Base-by-base conservation (phyloP, 2,113 vertebrate species). In the Falcunculus frontatus region DNA sequence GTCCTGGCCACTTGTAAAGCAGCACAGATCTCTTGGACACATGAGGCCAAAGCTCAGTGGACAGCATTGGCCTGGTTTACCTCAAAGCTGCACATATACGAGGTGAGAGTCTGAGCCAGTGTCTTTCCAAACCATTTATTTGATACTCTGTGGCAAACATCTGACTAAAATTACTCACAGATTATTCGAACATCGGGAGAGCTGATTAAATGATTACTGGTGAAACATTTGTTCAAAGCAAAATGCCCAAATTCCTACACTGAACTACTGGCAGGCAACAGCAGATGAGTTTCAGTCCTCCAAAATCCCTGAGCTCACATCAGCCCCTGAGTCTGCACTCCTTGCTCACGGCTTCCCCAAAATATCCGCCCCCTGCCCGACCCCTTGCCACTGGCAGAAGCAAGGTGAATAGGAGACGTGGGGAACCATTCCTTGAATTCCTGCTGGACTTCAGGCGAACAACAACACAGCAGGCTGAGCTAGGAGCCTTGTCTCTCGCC, bases 391-490 rank as follows among this genome's bases (percentile, higher is more conserved):
- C 55, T 4, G 18, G 83, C 82, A 81, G 92, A 65, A 92, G 85
- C 90, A 96, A 95, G 92, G 96, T 93, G 92, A 94, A 96, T 92
- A 74, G 96, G 68, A 90, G 93, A 88, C 52, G 37, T 94, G 72
- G 94, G 94, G 93, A 96, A 97, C 93, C 93, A 96, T 96, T 94
- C 96, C 95, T 94, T 89, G 87, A 94, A 91, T 96, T 97, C 94
- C 82, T 96, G 91, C 70, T 91, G 91, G 89, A 95, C 87, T 94
- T 93, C 87, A 93, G 93, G 91, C 30, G 1, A 96, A 97, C 93
- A 97, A 95, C 96, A 96, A 96, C 93, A 95, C 94, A 97, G 95
- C 95, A 96, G 95, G 95, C 93, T 90, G 95, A 95, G 79, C 90
- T 80, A 73, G 84, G 50, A 95, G 91, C 93, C 96, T 97, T 96